Evolutionary conservation across 2,888 invertebrate genomes (phyloP).

Genomic region (Argynnis bischoffii): DNA sequence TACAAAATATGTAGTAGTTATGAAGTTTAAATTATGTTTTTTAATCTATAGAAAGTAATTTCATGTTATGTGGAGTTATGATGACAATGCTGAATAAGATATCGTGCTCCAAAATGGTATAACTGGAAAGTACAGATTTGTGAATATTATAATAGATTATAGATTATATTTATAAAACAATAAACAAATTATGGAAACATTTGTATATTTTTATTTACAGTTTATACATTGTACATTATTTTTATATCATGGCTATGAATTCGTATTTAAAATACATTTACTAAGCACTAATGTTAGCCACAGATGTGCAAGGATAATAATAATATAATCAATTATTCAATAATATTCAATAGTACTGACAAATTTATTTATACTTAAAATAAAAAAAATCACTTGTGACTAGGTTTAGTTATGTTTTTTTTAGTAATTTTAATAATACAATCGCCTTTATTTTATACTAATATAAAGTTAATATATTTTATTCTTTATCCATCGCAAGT

Average conservation of each 20-base stretch:
- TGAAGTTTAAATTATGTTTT: too few species aligned
- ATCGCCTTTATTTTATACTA: not conserved
- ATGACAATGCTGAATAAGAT: too few species aligned
- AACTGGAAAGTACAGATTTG: not conserved
- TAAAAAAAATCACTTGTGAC: conserved; percentile 16
- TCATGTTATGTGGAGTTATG: too few species aligned
- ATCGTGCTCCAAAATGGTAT: not conserved
- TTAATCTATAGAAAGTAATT: too few species aligned
- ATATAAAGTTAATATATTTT: conserved; percentile 36
- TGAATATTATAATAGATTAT: conserved; percentile 1
- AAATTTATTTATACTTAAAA: not conserved
- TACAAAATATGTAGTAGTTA: too few species aligned
- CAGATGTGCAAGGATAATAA: not conserved
- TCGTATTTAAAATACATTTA: conserved; percentile 11
- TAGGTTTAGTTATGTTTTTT: conserved; percentile 7
- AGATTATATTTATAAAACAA: conserved; percentile 14
- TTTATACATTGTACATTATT: not conserved
- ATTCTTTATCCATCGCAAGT: conserved; percentile 68
- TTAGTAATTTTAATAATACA: conserved; percentile 1
- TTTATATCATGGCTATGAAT: not conserved
- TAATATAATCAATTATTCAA: too few species aligned
- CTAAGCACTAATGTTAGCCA: not conserved
- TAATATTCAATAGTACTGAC: not conserved
- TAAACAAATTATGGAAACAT: not conserved
- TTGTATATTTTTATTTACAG: conserved; percentile 19